Base-by-base conservation (phyloP, 1,140 invertebrate species). In the Conopomorpha cramerella region DNA sequence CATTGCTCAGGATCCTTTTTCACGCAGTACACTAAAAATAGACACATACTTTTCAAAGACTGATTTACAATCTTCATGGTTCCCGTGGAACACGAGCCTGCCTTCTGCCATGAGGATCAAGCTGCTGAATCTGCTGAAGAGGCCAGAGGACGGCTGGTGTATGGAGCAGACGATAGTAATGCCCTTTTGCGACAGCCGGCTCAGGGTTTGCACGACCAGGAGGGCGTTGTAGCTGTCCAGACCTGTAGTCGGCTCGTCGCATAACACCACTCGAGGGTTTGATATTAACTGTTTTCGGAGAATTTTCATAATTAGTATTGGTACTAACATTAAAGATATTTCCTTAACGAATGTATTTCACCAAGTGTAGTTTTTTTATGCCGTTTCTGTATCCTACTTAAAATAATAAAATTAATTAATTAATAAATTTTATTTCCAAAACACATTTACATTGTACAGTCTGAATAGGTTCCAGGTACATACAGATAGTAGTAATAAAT, bases 91-190 rank as follows among this genome's bases (percentile, higher is more conserved):
- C 1, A 91, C 84, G n/a, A 94, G 72, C 49, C 83, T 82, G 0
- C 93, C 94, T 27, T 87, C 85, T 3, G 91, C 81, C 48, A 96
- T 78, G 13, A 95, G 63, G 15, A 92, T 74, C 2, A 93, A 80
- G 43, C 87, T 80, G 39, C 88, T 84, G 59, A 95, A 95, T 40
- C 91, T 79, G 39, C 86, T 84, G 43, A 92, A 91, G 11, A 94
- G 74, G 41, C 89, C 86, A 2, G 89, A 93, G 1, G 90, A 89
- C 0, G 92, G 92, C 55, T 95, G 92, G 65, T 95, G 92, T 16
- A 95, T 86, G 0, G 90, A 90, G 51, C 89, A 91, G 4, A 94
- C 82, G 2, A 94, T 84, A 8, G 88, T 86, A 76, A 88, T 89
- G 26, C 82, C 89, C 34, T 67, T 67, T 25, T 52, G 38, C 0